A percentile compares a stretch with the other conserved stretches of the same genome.
phyloP scores from a whole-genome alignment of 2,888 invertebrate genomes.

The Cryptosula pallasiana region DNA sequence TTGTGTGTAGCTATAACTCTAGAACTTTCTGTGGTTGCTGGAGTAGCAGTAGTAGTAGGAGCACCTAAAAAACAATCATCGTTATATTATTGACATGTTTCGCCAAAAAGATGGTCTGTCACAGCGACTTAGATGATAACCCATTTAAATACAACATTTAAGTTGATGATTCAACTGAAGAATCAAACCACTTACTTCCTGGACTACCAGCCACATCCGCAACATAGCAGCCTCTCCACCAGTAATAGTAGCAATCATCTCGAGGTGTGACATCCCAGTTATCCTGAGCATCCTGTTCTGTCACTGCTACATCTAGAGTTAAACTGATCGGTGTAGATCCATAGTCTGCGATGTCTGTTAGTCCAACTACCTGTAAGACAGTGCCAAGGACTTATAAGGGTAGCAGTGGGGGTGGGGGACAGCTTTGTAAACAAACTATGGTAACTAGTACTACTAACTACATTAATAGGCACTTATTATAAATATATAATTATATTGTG shows the following conservation, averaged over 20 bases:
- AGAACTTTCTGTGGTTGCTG: background rate
- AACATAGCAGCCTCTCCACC: background rate
- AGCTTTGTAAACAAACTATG: background rate
- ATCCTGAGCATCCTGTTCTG: constrained; percentile 10
- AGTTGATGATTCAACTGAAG: no score
- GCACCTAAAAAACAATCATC: no score
- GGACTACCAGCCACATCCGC: background rate
- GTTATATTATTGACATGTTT: no score
- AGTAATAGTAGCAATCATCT: background rate
- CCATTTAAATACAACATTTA: no score
- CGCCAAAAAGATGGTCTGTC: no score
- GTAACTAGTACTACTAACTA: no score
- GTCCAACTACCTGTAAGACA: constrained; percentile 5
- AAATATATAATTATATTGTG: background rate
- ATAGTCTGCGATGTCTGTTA: constrained; percentile 9
- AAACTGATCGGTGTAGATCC: background rate
- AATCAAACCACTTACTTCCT: constrained; percentile 2
- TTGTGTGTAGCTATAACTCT: constrained; percentile 11
- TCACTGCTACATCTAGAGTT: background rate
- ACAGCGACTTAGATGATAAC: no score
- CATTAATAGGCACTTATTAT: no score
- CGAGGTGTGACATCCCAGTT: constrained; percentile 3
- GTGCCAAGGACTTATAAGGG: background rate
- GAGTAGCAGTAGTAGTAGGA: background rate
- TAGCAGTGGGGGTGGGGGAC: background rate